Conservation (phyloP, 1,140 invertebrate genomes). For the Drosophila eugracilis region DNA sequence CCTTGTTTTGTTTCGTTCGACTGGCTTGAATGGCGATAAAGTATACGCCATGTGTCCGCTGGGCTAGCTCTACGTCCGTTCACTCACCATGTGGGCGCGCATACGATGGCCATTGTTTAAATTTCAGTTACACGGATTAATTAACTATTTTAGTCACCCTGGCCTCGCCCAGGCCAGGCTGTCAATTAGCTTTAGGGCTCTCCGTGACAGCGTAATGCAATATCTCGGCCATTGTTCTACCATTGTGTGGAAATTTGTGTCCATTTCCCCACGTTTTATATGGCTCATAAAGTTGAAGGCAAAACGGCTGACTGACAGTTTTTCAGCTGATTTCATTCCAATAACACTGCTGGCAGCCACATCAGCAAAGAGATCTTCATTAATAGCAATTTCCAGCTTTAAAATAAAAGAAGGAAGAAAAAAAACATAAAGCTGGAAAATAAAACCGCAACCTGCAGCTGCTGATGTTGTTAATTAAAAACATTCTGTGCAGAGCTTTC, state of each 20-base stretch:
- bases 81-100: conserved; percentile 8
- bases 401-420: no score
- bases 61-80: no score
- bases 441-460: conserved; percentile 23
- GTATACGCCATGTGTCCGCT: conserved; percentile 23
- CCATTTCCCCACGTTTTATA: conserved; percentile 25
- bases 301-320: conserved; percentile 15
- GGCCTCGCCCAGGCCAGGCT: conserved; percentile 3
- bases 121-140: conserved; percentile 63
- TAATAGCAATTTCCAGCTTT: conserved; percentile 3
- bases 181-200: conserved; percentile 43
- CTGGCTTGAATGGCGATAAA: conserved; percentile 28
- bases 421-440: no score
- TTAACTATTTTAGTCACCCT: conserved; percentile 69
- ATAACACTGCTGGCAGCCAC: not conserved
- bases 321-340: conserved; percentile 14
- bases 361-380: not conserved
- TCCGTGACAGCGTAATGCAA: conserved; percentile 42
- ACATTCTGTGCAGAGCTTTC: conserved; percentile 30
- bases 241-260: conserved; percentile 31
- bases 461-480: conserved; percentile 47
- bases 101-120: conserved; percentile 54
- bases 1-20: no score
- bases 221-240: conserved; percentile 40
- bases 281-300: conserved; percentile 38